Base-by-base conservation (phyloP, 2,797 vertebrate genomes). In the Caiman crocodilus region DNA sequence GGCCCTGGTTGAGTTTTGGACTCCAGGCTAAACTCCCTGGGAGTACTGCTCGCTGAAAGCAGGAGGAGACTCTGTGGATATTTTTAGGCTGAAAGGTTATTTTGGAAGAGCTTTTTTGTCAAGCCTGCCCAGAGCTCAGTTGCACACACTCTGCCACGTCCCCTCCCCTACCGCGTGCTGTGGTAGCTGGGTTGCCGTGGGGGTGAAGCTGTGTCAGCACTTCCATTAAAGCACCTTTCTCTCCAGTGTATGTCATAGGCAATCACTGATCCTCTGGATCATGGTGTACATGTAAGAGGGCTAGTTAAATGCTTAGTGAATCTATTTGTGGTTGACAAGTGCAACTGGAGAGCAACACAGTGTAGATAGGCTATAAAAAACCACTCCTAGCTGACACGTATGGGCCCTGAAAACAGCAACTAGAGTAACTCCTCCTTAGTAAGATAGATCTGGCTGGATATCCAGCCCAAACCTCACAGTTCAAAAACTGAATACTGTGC, bases 11-110 rank as follows among this genome's bases (percentile, higher is more conserved):
- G 84, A 90, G 50, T 50, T 18, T 59, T 58, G 65, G 61, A 56
- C 90, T 55, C 18, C 20, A 23, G 60, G 82, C 69, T 92, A 73
- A 81, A 61, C 30, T 82, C 7, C 3, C 69, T 1, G 0, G 79
- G 32, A 87, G 76, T n/a, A 77, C 14, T 61, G 1, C 65, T 88
- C 11, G 23, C 2, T 23, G 56, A 13, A 59, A 71, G 67, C 79
- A 84, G 42, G 15, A 32, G 76, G 92, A 79, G 64, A 5, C 77
- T 77, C 71, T 60, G 23, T 3, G 0, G 91, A 91, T 96, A 82
- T 93, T 96, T 96, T 95, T 93, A 71, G 88, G 82, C 42, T 50
- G 83, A 25, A 63, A 65, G 64, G 65, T 92, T 93, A 76, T 92
- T 94, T 90, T 35, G 87, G 57, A 74, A 90, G 57, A 83, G 63